Evolutionary conservation across 2,113 vertebrate genomes (phyloP).

Genomic region (Antechinus flavipes): DNA sequence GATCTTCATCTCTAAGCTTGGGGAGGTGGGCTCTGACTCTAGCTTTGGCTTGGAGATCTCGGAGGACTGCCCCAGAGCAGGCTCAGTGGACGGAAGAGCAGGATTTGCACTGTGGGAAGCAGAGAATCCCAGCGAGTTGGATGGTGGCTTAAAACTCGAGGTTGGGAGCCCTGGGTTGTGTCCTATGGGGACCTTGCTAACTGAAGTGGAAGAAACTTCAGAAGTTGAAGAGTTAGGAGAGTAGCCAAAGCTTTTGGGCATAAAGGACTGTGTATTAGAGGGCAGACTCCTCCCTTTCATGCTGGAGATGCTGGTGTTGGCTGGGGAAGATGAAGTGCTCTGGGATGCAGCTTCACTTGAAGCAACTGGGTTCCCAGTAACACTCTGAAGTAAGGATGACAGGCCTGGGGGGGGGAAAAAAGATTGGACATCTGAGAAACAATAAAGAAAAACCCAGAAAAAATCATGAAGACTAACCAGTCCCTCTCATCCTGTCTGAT

Average conservation of each 20-base stretch:
- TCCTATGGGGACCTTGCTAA: conserved; percentile 84
- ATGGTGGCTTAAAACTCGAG: conserved; percentile 83
- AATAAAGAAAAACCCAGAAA: conserved; percentile 34
- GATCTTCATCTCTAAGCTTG: conserved; percentile 97
- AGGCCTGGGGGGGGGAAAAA: conserved; percentile 85
- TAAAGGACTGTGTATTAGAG: conserved; percentile 79
- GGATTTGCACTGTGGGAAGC: conserved; percentile 77
- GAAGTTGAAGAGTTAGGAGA: conserved; percentile 86
- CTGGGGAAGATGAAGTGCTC: conserved; percentile 81
- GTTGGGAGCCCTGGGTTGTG: conserved; percentile 79
- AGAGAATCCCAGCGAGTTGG: conserved; percentile 82
- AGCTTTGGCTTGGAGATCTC: conserved; percentile 84
- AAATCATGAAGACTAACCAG: conserved; percentile 45
- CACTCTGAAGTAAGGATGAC: conserved; percentile 95
- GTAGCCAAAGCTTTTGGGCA: conserved; percentile 83
- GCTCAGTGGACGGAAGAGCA: conserved; percentile 82
- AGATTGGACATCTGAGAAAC: conserved; percentile 65
- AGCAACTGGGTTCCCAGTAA: conserved; percentile 86
- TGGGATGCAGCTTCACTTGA: conserved; percentile 77
- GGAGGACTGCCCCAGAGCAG: conserved; percentile 79
- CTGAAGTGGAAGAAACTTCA: conserved; percentile 87
- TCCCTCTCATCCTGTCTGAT: conserved; percentile 53
- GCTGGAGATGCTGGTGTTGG: conserved; percentile 70
- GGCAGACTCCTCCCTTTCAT: conserved; percentile 80
- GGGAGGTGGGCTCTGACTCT: conserved; percentile 86